phyloP scores from a whole-genome alignment of 2,113 vertebrate species.

The Thinocorus orbignyianus region DNA sequence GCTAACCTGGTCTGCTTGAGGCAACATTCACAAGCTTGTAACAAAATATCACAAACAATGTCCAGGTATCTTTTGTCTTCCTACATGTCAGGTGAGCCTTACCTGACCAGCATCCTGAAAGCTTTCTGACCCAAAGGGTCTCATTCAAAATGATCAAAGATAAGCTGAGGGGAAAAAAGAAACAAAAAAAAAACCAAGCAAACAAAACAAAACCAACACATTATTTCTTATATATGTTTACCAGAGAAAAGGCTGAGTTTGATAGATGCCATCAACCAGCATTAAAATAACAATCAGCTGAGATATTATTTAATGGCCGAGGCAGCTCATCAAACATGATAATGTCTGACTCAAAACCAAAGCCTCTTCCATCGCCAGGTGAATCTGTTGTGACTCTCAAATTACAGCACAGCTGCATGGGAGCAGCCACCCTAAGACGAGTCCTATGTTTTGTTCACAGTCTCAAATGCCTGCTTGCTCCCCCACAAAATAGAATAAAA shows the following conservation, averaged over 20 bases:
- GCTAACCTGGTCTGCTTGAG: background rate
- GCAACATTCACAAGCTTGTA: background rate
- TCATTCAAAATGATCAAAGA: background rate
- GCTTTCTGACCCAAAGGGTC: background rate
- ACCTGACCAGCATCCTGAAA: background rate
- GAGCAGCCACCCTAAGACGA: background rate
- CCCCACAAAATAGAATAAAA: background rate
- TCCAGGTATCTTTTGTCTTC: background rate
- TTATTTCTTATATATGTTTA: background rate
- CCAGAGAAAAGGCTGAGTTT: background rate
- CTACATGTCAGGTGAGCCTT: background rate
- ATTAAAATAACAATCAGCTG: background rate
- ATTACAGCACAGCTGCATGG: background rate
- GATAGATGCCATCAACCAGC: background rate
- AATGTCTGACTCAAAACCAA: background rate
- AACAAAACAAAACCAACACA: rapidly evolving
- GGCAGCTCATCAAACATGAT: background rate
- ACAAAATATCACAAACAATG: background rate
- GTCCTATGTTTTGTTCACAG: background rate
- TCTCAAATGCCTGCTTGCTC: background rate
- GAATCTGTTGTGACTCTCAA: background rate
- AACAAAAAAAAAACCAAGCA: background rate
- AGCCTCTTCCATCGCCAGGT: background rate
- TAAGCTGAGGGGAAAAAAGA: background rate
- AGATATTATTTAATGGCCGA: background rate